phyloP scores from a whole-genome alignment of 2,113 vertebrate genomes.

The Laticauda laticaudata region DNA sequence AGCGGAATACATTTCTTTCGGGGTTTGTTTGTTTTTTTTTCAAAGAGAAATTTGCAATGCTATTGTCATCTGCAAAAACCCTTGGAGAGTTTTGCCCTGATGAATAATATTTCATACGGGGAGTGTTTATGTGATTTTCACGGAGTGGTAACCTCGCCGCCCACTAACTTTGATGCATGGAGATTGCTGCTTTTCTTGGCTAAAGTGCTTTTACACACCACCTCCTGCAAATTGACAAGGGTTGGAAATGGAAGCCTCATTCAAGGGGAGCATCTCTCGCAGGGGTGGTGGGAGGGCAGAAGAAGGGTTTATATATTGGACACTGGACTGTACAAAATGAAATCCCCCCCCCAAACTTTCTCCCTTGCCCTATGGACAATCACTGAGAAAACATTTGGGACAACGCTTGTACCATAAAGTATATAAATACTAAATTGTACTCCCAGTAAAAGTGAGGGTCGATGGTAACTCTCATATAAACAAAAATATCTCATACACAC shows the following conservation, averaged over 20 bases:
- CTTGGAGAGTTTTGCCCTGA: slow-evolving; percentile 72
- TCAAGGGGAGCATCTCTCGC: slow-evolving; percentile 65
- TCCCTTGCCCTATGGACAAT: not conserved
- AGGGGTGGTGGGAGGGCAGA: slow-evolving; percentile 43
- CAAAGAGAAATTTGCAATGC: slow-evolving; percentile 72
- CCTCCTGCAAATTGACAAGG: slow-evolving; percentile 78
- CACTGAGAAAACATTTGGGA: not conserved
- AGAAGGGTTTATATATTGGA: slow-evolving; percentile 67
- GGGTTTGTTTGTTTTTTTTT: slow-evolving; percentile 23
- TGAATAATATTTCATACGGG: slow-evolving; percentile 82
- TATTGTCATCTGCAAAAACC: slow-evolving; percentile 74
- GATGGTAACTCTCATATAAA: not conserved
- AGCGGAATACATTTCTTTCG: slow-evolving; percentile 67
- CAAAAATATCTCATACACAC: not conserved
- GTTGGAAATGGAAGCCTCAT: slow-evolving; percentile 72
- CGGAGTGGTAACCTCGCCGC: slow-evolving; percentile 71
- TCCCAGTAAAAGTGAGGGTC: not conserved
- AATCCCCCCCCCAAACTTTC: not conserved
- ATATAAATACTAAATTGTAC: not conserved
- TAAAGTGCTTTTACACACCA: slow-evolving; percentile 79
- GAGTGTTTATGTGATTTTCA: slow-evolving; percentile 84
- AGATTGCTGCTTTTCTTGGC: slow-evolving; percentile 69
- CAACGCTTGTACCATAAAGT: not conserved
- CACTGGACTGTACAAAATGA: slow-evolving; percentile 32
- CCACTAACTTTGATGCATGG: slow-evolving; percentile 78